phyloP scores from a whole-genome alignment of 2,113 vertebrate species.

The Labeo rohita region DNA sequence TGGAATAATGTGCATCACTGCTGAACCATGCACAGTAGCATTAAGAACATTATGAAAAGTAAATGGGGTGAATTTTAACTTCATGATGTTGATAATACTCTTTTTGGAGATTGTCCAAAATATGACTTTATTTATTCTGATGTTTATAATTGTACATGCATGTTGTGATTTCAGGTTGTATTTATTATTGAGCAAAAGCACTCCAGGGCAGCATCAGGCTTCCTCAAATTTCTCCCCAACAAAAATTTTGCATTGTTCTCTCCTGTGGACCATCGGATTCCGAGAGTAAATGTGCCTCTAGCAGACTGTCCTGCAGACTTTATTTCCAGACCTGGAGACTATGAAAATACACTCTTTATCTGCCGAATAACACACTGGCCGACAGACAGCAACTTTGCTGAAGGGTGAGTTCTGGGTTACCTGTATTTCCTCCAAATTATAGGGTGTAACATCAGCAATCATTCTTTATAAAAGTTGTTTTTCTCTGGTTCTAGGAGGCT shows the following conservation, averaged over 20 bases:
- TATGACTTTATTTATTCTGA: background rate
- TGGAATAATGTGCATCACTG: background rate
- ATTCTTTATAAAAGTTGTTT: background rate
- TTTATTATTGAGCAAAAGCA: constrained; percentile 94
- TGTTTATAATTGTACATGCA: background rate
- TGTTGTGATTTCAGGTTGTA: constrained; percentile 82
- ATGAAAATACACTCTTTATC: constrained; percentile 86
- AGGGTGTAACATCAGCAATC: background rate
- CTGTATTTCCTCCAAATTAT: background rate
- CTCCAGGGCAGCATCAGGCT: constrained; percentile 89
- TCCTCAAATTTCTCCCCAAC: constrained; percentile 89
- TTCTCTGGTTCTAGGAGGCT: constrained; percentile 77
- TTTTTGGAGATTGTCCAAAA: background rate
- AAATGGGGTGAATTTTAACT: background rate
- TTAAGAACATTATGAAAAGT: background rate
- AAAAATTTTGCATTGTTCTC: constrained; percentile 93
- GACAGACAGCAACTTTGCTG: constrained; percentile 88
- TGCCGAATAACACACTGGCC: constrained; percentile 91
- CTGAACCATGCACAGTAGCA: background rate
- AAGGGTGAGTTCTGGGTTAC: constrained; percentile 80
- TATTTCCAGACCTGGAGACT: constrained; percentile 79
- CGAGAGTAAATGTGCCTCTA: constrained; percentile 86
- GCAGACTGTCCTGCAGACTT: constrained; percentile 89
- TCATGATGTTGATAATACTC: background rate
- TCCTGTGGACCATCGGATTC: constrained; percentile 93